A percentile compares a stretch with the other conserved stretches of the same genome.
These are phyloP conservation scores for Kryphioiulus occultus DNA, from an alignment of 2,888 invertebrate species.

Conservation along the genomic window DNA sequence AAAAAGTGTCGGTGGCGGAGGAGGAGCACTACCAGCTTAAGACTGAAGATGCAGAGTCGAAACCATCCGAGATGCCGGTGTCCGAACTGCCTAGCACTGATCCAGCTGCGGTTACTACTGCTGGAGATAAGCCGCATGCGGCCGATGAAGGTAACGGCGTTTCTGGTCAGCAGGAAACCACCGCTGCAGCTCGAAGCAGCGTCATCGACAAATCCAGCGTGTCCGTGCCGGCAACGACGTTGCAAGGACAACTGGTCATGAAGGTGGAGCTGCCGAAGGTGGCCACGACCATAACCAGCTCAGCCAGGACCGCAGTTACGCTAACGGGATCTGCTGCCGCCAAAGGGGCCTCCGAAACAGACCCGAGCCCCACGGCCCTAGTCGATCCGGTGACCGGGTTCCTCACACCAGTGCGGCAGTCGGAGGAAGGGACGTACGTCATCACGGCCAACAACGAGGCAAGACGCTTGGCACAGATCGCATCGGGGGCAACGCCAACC, in stretches of 20 bases:
- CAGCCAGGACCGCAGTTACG: conserved; percentile 61
- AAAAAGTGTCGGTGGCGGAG: not conserved
- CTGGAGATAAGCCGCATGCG: not conserved
- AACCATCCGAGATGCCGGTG: not conserved
- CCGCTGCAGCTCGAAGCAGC: not conserved
- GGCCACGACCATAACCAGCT: conserved; percentile 56
- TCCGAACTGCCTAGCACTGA: not conserved
- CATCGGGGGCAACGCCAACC: not conserved
- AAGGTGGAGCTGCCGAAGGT: conserved; percentile 57
- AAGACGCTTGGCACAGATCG: conserved; percentile 2
- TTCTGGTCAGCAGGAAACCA: not conserved
- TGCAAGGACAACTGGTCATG: conserved; percentile 55
- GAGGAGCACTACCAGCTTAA: not conserved
- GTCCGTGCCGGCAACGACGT: conserved; percentile 27
- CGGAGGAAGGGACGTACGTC: conserved; percentile 55
- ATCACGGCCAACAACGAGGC: conserved; percentile 48
- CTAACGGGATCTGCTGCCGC: conserved; percentile 32
- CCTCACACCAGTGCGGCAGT: conserved; percentile 70
- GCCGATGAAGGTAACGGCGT: not conserved
- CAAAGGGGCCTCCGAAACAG: conserved; percentile 62
- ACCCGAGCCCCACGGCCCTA: conserved; percentile 67
- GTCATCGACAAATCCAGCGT: not conserved
- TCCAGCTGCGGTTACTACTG: not conserved
- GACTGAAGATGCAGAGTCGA: not conserved
- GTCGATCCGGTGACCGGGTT: conserved; percentile 80